A percentile compares a stretch with the other conserved stretches of the same genome.
phyloP scores from a whole-genome alignment of 2,797 vertebrate species.

The Gymnothorax reevesii region DNA sequence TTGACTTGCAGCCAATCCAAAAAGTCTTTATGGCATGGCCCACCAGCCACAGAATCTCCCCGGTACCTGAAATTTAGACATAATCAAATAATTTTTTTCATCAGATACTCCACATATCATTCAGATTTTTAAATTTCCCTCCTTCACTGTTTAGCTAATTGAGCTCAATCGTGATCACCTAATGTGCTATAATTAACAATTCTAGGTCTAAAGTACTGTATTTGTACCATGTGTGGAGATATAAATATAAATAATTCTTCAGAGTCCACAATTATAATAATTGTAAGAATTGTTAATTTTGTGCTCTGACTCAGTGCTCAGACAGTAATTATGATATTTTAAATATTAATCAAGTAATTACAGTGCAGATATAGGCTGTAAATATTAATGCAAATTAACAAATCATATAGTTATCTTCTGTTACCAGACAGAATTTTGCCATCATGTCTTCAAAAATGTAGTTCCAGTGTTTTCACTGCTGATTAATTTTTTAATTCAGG shows the following conservation, averaged over 20 bases:
- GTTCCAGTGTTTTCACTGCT: not conserved
- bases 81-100: not conserved
- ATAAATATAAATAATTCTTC: not conserved
- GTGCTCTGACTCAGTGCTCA: not conserved
- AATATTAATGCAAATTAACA: not conserved
- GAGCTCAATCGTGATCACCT: too few relatives aligned
- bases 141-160: too few relatives aligned
- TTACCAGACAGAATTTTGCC: not conserved
- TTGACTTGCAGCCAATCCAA: slow-evolving; percentile 6
- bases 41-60: not conserved
- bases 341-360: too few relatives aligned
- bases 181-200: too few relatives aligned
- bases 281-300: not conserved
- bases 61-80: not conserved
- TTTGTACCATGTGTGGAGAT: not conserved
- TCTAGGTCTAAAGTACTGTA: too few relatives aligned
- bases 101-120: not conserved
- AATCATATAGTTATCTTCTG: not conserved
- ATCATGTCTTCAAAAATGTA: not conserved
- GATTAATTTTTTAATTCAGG: not conserved
- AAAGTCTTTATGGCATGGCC: not conserved
- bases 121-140: too few relatives aligned
- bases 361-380: not conserved
- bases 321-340: too few relatives aligned
- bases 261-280: not conserved